These are phyloP conservation scores for Pseudolaguvia tuberculata DNA, from an alignment of 2,113 vertebrate species.

Conservation along the genomic window DNA sequence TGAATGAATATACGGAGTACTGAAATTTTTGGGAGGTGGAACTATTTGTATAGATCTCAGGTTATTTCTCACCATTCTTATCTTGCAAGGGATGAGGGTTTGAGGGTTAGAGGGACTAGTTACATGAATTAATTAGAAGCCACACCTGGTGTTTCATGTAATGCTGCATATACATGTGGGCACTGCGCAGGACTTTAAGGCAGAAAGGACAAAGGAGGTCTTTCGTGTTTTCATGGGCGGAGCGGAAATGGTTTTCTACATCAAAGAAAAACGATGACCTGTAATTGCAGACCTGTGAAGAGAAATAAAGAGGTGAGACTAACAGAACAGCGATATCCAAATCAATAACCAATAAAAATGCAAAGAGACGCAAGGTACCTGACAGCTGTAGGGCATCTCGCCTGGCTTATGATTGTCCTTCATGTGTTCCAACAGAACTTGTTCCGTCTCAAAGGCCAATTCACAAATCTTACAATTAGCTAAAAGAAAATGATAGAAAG, in stretches of 20 bases:
- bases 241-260: conserved; percentile 91
- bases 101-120: no score
- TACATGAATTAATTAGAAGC: no score
- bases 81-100: no score
- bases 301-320: conserved; percentile 34
- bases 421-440: conserved; percentile 96
- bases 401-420: conserved; percentile 98
- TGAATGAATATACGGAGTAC: no score
- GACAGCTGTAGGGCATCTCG: conserved; percentile 98
- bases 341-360: not conserved
- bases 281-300: conserved; percentile 86
- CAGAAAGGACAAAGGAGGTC: conserved; percentile 95
- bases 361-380: conserved; percentile 67
- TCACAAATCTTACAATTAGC: conserved; percentile 98
- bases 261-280: conserved; percentile 93
- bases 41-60: no score
- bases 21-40: no score
- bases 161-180: conserved; percentile 91
- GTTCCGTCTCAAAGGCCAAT: conserved; percentile 94
- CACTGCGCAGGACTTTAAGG: conserved; percentile 90
- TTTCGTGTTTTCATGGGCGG: conserved; percentile 92
- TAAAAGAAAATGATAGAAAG: conserved; percentile 51
- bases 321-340: not conserved
- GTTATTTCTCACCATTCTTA: no score
- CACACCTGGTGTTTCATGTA: conserved; percentile 97